These are phyloP conservation scores for Astyanax mexicanus DNA, from an alignment of 2,797 vertebrate genomes.

Conservation along the genomic window DNA sequence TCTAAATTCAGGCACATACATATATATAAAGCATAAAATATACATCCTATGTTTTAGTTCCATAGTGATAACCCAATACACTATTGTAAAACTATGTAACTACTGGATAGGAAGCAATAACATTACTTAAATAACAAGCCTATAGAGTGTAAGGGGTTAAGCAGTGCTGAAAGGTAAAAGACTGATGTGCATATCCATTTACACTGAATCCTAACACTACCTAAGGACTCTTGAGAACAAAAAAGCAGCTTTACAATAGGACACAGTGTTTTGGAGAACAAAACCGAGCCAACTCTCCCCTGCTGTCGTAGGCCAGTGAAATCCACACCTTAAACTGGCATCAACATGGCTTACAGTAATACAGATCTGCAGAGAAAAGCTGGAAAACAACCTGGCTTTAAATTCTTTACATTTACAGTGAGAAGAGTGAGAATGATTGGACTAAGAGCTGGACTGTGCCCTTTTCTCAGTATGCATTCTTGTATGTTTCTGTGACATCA, in stretches of 20 bases:
- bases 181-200: neutral
- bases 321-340: conserved; percentile 8
- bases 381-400: neutral
- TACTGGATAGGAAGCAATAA: neutral
- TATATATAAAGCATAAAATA: no score
- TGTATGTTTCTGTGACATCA: neutral
- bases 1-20: no score
- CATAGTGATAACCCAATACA: neutral
- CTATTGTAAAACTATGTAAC: no score
- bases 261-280: conserved; percentile 25
- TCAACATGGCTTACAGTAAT: neutral
- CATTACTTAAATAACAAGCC: neutral
- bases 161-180: neutral
- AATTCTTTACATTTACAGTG: neutral
- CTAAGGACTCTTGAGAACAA: conserved; percentile 13
- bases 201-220: conserved; percentile 1
- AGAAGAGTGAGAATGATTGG: no score
- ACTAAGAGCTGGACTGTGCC: no score
- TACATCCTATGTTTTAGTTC: no score
- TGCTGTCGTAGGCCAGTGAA: conserved; percentile 36
- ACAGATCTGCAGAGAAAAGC: neutral
- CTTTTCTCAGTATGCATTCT: no score
- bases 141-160: neutral
- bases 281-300: conserved; percentile 12
- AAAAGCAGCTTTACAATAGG: conserved; percentile 27